Conservation (phyloP, 2,797 vertebrate genomes). For the Gobionotothen gibberifrons region DNA sequence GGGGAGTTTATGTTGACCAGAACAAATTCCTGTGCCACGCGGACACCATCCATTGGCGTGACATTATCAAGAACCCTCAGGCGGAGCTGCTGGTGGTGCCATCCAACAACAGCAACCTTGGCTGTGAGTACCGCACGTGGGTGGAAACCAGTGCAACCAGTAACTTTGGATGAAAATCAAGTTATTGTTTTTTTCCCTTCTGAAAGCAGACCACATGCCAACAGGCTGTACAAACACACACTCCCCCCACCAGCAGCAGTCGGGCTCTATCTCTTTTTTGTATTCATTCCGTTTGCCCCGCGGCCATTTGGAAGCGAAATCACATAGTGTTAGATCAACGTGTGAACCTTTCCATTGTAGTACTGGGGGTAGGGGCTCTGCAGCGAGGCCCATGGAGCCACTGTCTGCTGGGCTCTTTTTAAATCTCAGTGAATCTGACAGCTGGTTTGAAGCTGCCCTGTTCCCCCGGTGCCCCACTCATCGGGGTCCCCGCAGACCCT, state of each 20-base stretch:
- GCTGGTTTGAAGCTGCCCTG: constrained; percentile 65
- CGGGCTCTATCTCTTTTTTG: constrained; percentile 32
- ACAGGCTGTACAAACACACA: constrained; percentile 3
- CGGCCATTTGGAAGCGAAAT: constrained; percentile 67
- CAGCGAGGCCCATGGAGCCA: constrained; percentile 72
- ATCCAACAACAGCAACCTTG: constrained; percentile 92
- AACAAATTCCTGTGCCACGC: constrained; percentile 98
- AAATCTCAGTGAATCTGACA: constrained; percentile 77
- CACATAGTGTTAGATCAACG: constrained; percentile 76
- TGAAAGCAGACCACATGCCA: constrained; percentile 6
- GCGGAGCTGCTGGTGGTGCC: constrained; percentile 95
- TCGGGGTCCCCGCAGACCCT: constrained; percentile 33
- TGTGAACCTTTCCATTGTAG: constrained; percentile 61
- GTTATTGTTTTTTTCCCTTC: not conserved
- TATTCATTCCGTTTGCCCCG: constrained; percentile 60
- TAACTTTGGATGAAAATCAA: constrained; percentile 23
- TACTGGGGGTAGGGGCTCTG: constrained; percentile 35
- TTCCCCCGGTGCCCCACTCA: constrained; percentile 14
- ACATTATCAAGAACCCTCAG: constrained; percentile 94
- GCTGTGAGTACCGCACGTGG: constrained; percentile 81
- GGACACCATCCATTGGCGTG: constrained; percentile 97
- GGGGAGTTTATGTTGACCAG: constrained; percentile 96
- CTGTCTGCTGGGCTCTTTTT: constrained; percentile 61
- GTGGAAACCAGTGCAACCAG: constrained; percentile 3
- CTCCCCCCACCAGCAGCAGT: constrained; percentile 15